Percentiles rank a stretch among this genome's conserved stretches.
Evolutionary conservation across 2,888 invertebrate genomes (phyloP).

Genomic region (Aquatica leii): DNA sequence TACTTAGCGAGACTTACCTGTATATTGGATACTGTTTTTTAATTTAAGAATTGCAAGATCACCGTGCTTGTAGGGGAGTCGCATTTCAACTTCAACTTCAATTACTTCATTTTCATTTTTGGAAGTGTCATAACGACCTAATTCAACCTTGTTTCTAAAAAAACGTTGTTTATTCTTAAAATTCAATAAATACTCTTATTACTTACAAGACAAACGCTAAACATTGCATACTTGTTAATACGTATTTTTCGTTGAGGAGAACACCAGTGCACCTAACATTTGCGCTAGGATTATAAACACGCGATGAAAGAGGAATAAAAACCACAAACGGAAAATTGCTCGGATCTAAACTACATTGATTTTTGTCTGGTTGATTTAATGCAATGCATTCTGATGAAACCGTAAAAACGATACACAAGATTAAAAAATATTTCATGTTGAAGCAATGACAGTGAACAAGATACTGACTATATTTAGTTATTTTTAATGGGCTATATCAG

Average conservation of each 20-base stretch:
- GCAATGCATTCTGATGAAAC: too few species aligned
- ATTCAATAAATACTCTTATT: background rate
- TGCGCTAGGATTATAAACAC: constrained; percentile 17
- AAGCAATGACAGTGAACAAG: too few species aligned
- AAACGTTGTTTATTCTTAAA: background rate
- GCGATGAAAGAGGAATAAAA: constrained; percentile 14
- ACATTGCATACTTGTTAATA: constrained; percentile 9
- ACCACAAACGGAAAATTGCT: constrained; percentile 19
- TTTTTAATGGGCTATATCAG: too few species aligned
- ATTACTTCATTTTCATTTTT: background rate
- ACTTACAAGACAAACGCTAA: constrained; percentile 28
- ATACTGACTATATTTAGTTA: too few species aligned
- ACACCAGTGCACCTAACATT: constrained; percentile 20
- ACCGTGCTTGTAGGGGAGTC: background rate
- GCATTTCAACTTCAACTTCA: constrained; percentile 7
- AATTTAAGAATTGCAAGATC: constrained; percentile 15
- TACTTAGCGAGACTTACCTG: constrained; percentile 15
- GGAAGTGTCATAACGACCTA: constrained; percentile 15
- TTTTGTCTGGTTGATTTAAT: too few species aligned
- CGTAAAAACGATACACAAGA: too few species aligned
- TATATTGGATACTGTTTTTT: constrained; percentile 12
- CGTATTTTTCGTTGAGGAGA: constrained; percentile 20
- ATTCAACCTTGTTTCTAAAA: constrained; percentile 15
- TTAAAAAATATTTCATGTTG: too few species aligned
- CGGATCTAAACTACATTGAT: too few species aligned